Percentiles rank a stretch among this genome's conserved stretches.
Evolutionary conservation across 2,113 vertebrate genomes (phyloP).

Genomic region (Tragelaphus imberbis): DNA sequence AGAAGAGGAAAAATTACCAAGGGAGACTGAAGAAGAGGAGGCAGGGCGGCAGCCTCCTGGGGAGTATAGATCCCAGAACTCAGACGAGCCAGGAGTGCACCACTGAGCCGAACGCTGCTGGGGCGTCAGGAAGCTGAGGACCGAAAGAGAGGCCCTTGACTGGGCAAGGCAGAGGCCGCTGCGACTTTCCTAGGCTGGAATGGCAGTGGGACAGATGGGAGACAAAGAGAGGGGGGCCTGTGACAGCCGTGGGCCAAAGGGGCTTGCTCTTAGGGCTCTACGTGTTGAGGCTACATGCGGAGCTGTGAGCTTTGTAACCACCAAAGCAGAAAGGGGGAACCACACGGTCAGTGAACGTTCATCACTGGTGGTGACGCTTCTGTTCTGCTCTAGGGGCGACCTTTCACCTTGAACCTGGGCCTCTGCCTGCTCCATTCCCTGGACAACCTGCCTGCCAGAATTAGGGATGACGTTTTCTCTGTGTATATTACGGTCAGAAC

Average conservation of each 20-base stretch:
- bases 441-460: neutral
- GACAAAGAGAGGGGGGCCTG: neutral
- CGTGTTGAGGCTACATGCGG: rapidly evolving
- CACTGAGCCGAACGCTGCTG: neutral
- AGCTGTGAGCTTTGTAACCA: neutral
- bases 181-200: too few species aligned
- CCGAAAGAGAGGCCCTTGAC: neutral
- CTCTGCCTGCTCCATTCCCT: neutral
- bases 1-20: neutral
- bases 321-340: neutral
- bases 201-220: neutral
- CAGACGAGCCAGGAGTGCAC: neutral
- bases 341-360: rapidly evolving
- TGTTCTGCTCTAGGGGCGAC: neutral
- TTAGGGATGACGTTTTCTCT: neutral
- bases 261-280: neutral
- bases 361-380: neutral
- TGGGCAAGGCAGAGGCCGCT: neutral
- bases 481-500: rapidly evolving
- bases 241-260: neutral
- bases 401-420: neutral
- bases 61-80: neutral
- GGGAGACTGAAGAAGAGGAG: neutral
- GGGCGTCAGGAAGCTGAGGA: neutral
- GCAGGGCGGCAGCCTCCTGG: too few species aligned